Evolutionary conservation across 1,140 invertebrate genomes (phyloP).

Genomic region (Euwallacea fornicatus): DNA sequence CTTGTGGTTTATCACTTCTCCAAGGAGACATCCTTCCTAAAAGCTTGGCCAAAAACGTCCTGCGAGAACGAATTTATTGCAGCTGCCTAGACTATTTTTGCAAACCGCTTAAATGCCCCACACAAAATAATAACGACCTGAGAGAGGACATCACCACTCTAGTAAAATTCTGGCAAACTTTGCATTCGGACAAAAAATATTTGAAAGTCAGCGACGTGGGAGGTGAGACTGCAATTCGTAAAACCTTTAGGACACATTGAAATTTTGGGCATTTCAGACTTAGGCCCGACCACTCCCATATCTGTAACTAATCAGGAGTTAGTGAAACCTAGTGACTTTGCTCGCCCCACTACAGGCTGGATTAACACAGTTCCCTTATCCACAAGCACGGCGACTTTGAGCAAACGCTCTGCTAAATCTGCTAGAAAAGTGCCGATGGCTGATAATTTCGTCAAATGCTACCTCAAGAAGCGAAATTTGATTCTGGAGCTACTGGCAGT

Average conservation of each 20-base stretch:
- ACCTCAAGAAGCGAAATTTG: conserved; percentile 91
- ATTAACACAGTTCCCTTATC: conserved; percentile 84
- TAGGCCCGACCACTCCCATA: conserved; percentile 47
- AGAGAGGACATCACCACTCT: conserved; percentile 87
- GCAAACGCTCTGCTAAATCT: conserved; percentile 75
- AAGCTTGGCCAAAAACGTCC: conserved; percentile 86
- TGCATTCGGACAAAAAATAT: conserved; percentile 98
- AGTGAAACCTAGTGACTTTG: conserved; percentile 63
- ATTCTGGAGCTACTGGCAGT: conserved; percentile 83
- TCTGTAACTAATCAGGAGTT: conserved; percentile 53
- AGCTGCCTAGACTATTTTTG: conserved; percentile 96
- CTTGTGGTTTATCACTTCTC: conserved; percentile 87
- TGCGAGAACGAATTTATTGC: conserved; percentile 92
- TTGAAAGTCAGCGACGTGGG: conserved; percentile 75
- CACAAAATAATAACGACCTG: conserved; percentile 73
- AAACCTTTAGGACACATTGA: not conserved
- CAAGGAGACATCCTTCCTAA: conserved; percentile 90
- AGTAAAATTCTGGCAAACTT: conserved; percentile 94
- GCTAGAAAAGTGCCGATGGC: conserved; percentile 64
- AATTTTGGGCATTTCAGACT: conserved; percentile 33
- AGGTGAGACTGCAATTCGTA: conserved; percentile 48
- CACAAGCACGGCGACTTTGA: conserved; percentile 71
- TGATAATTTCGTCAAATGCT: conserved; percentile 89
- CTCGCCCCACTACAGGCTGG: conserved; percentile 74
- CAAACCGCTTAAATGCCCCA: conserved; percentile 79